These are phyloP conservation scores for Cordilura impudica DNA, from an alignment of 2,888 invertebrate species.

Conservation along the genomic window DNA sequence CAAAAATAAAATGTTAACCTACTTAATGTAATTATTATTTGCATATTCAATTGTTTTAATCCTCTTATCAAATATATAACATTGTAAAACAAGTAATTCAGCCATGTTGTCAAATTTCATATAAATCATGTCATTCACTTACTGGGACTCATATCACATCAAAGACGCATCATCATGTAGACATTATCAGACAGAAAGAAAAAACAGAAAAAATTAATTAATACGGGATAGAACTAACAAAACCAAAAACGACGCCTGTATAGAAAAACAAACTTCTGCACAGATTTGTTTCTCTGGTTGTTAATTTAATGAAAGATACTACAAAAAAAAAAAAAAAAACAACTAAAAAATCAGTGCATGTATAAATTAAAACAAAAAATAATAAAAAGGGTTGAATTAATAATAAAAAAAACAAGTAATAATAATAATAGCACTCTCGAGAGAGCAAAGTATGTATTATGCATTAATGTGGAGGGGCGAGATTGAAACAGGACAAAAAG, in stretches of 20 bases:
- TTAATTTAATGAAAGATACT: slow-evolving; percentile 41
- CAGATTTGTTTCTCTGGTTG: slow-evolving; percentile 14
- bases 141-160: not conserved
- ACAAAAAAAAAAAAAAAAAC: slow-evolving; percentile 26
- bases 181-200: slow-evolving; percentile 13
- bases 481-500: not conserved
- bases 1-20: too few relatives aligned
- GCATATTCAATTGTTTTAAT: not conserved
- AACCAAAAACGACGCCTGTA: slow-evolving; percentile 1
- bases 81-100: not conserved
- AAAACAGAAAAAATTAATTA: slow-evolving; percentile 38
- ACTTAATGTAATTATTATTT: too few relatives aligned
- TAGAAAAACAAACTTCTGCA: slow-evolving; percentile 33
- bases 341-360: slow-evolving; percentile 10
- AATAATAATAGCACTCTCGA: slow-evolving; percentile 49
- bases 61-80: not conserved
- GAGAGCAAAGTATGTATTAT: slow-evolving; percentile 43
- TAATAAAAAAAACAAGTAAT: slow-evolving; percentile 31
- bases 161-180: slow-evolving; percentile 3
- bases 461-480: slow-evolving; percentile 26
- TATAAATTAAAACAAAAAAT: slow-evolving; percentile 12
- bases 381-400: slow-evolving; percentile 49
- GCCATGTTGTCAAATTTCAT: slow-evolving; percentile 27
- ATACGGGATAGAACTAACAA: slow-evolving; percentile 10
- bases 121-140: slow-evolving; percentile 30